Base-by-base conservation (phyloP, 2,888 invertebrate genomes). In the Microchrysa polita region DNA sequence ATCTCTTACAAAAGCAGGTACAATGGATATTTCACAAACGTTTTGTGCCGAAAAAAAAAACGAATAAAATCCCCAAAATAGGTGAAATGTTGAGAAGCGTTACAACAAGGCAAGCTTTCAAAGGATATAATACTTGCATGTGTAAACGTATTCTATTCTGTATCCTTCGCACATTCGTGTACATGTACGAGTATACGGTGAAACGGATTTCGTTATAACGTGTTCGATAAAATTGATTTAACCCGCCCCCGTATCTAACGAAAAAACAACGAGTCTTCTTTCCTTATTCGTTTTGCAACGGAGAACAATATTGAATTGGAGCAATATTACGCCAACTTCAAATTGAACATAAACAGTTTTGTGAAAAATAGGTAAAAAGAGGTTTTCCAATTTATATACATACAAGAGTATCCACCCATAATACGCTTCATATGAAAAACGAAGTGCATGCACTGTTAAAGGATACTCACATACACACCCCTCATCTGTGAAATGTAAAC, bases 141-240 rank as follows among this genome's bases (percentile, higher is more conserved):
- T 34, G 7, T 34, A 34, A 34, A 34, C 2, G 27, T 34, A 34
- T 34, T 7, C 27, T 34, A 34, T 34, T 7, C 27, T 34, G 2
- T 34, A n/a, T n/a, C n/a, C n/a, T n/a, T n/a, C n/a, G n/a, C n/a
- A 48, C 16, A 10, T 48, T 12, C 48, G 16, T 48, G 7, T 12
- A 42, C 7, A n/a, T 48, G 48, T 48, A 48, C 48, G 14, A n/a
- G 4, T 5, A 48, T 5, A n/a, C 14, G 61, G 61, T 9, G 40
- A 42, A 63, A 40, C 42, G 42, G 53, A 53, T 67, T 67, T 67
- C 52, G 53, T 67, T n/a, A n/a, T n/a, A 55, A 20, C 23, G n/a
- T 27, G 53, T 67, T 53, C 67, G 18, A 67, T 53, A 53, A 67
- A 67, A 67, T 67, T 67, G 67, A 67, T 67, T 67, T 67, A 67